Evolutionary conservation across 2,113 vertebrate species (phyloP), one percentile per base, ranked within the genome.

Genomic region (Charadrius vociferus): DNA sequence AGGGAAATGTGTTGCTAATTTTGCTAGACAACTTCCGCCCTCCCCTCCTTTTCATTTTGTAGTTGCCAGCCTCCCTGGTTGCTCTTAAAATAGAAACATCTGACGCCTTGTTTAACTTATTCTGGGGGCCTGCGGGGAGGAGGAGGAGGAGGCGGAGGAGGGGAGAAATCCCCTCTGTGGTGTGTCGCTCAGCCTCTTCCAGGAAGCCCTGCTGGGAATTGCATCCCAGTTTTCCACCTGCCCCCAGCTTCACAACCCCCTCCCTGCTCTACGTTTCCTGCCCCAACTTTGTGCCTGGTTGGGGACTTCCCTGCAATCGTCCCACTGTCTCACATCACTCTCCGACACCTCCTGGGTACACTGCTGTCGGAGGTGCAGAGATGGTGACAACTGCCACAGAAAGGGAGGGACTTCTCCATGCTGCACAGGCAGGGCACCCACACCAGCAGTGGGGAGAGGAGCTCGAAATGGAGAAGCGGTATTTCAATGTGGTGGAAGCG

Each of bases 1-100:
- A 94, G 81, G 82, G 86, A 96, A 96, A 96, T 23, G 56, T 74
- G 90, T 93, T 94, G 81, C 92, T 96, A 96, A 98, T 96, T 95
- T 98, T 96, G 90, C 83, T 79, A 81, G 92, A 91, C 49, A 82
- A 73, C 91, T 91, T 95, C 90, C 96, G 95, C 75, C 89, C 78
- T 88, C 52, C 80, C 34, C 63, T 95, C 63, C 34, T 85, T 96
- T 96, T 86, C 92, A 62, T 97, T 96, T 95, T 92, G 37, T 61
- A 94, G 66, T 83, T 92, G 93, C 97, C 95, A 98, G 88, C 87
- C 91, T 97, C 89, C 79, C 93, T 86, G 52, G 91, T 88, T 91
- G 77, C 78, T 95, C 95, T 91, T 72, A 89, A 94, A 97, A 97
- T 91, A 96, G 96, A 88, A 94, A 36, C 86, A 88, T 86, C 81